Conservation (phyloP, 2,888 invertebrate species). For the Acronicta alni region DNA sequence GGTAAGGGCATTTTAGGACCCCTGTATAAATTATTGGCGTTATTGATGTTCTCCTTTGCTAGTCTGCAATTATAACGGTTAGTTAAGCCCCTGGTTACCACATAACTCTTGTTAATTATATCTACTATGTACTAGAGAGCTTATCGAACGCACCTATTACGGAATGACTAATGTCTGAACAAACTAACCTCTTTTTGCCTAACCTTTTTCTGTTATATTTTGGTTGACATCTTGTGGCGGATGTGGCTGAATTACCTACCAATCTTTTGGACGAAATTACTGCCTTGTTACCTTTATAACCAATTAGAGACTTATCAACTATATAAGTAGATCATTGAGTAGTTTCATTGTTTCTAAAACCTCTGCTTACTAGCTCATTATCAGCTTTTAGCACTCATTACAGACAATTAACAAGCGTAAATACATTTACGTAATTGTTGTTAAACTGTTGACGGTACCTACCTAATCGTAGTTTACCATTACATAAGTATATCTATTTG, state of each 20-base stretch:
- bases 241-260: no score
- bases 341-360: no score
- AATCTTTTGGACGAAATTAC: no score
- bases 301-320: no score
- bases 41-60: neutral
- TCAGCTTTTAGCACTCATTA: conserved; percentile 17
- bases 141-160: neutral
- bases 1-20: neutral
- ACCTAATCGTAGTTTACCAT: conserved; percentile 3
- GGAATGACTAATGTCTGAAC: neutral
- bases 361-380: conserved; percentile 3
- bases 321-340: no score
- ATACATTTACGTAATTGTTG: conserved; percentile 16
- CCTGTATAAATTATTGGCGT: neutral
- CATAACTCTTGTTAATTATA: conserved; percentile 1
- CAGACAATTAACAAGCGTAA: conserved; percentile 13
- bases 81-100: neutral
- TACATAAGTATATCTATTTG: no score
- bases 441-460: conserved; percentile 16
- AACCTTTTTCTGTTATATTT: no score
- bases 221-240: no score
- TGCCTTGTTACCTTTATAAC: no score
- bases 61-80: neutral
- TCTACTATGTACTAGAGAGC: neutral
- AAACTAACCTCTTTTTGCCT: no score